Evolutionary conservation across 2,797 vertebrate genomes (phyloP), one percentile per base, ranked within the genome.

Genomic region (Psittacula derbiana): DNA sequence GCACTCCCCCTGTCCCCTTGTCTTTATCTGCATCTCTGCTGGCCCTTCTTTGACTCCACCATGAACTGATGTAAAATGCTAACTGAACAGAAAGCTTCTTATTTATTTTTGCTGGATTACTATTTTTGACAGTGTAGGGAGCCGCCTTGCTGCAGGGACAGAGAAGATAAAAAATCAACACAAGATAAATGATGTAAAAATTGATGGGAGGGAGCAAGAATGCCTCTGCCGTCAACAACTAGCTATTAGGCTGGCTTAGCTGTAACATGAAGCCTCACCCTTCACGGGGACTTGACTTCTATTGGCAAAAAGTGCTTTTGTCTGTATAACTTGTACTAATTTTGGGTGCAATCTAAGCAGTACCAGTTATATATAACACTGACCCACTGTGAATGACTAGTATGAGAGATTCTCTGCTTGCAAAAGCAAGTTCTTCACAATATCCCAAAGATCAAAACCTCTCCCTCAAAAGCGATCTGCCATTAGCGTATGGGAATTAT

Each of bases 91-190:
- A 94, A 90, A 72, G 3, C 15, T 72, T 49, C 58, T 84, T 2
- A 18, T 90, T 76, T 76, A 44, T 92, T 94, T 95, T 92, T 94
- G 5, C 40, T 64, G 66, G 21, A 52, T 88, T 74, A 65, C 19
- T 58, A 0, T 28, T 94, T 94, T 50, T 88, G 90, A 91, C 83
- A 94, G 58, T 44, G 90, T 60, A 75, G 43, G 86, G 90, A 93
- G 20, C 36, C 0, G 2, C 93, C 93, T 93, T 93, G 50, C 46
- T 80, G 6, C 25, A 31, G 40, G 67, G 47, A 62, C 74, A 75
- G 53, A 58, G 43, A 79, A 86, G 58, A 69, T 36, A 64, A 41
- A 86, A 41, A 66, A 75, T 57, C 28, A n/a, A 64, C 78, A 74
- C 46, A 47, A 90, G 62, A 52, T 62, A 79, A 90, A 66, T 1